Percentiles rank a stretch among this genome's conserved stretches.
Conservation (phyloP, 2,888 invertebrate species). For the Chirona hameri region DNA sequence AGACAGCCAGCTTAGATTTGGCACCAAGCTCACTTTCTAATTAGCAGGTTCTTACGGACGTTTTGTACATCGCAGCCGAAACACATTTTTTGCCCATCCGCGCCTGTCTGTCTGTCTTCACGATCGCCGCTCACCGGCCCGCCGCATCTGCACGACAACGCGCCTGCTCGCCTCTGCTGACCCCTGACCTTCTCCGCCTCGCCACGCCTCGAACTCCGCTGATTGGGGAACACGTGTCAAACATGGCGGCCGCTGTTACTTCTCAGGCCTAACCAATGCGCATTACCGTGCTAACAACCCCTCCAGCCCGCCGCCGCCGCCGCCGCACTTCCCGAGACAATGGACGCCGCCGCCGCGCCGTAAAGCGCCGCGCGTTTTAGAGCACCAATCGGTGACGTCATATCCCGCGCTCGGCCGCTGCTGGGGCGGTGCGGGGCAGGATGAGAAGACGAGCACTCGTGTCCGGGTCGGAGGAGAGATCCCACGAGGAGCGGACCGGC, state of each 20-base stretch:
- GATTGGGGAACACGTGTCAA: conserved; percentile 1
- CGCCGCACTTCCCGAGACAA: neutral
- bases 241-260: neutral
- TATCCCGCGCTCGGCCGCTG: neutral
- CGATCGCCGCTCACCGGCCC: too few species aligned
- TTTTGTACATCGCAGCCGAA: too few species aligned
- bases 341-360: neutral
- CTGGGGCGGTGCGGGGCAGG: neutral
- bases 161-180: neutral
- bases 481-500: too few species aligned
- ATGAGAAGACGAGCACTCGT: neutral
- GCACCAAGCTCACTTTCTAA: too few species aligned
- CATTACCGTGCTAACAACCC: neutral
- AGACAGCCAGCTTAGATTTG: too few species aligned
- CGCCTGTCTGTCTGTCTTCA: too few species aligned
- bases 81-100: too few species aligned
- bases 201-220: neutral
- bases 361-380: neutral
- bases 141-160: too few species aligned
- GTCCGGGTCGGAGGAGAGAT: too few species aligned
- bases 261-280: neutral
- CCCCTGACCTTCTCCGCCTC: neutral
- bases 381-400: neutral
- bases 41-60: too few species aligned
- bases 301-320: neutral